Evolutionary conservation across 2,797 vertebrate genomes (phyloP), one percentile per base, ranked within the genome.

Genomic region (Sebastes itinus): DNA sequence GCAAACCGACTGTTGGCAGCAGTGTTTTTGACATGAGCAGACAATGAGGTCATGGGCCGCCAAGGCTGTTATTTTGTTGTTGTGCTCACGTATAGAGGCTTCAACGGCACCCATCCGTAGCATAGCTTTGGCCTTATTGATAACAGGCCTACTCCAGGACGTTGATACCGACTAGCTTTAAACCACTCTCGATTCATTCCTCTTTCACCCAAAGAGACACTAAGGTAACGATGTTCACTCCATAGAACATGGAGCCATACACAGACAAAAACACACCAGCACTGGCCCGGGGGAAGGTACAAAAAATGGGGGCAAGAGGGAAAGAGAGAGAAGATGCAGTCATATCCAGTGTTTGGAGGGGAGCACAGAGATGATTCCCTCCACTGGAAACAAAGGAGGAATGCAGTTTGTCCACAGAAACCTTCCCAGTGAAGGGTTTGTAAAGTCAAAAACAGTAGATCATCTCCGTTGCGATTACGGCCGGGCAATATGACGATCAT

Each of bases 11-110:
- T 42, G 59, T 62, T 79, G 80, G 78, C 77, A 75, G 82, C 80
- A 77, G 74, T 54, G 42, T 82, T 85, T 90, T 73, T 85, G 80
- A 92, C 82, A 80, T 87, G 83, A 87, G 58, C 80, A 92, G 90
- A 89, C 86, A 92, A 90, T 78, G 84, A 90, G 88, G 77, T 93
- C 90, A 85, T 32, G 63, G 7, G 85, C 72, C 83, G 80, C 84
- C 86, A 83, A 35, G 73, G 81, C 68, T 81, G 66, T 77, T 92
- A 84, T n/a, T 80, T 81, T 74, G 75, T 88, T 84, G 68, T 84
- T 68, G 65, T 32, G 71, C 22, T 82, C 81, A 90, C 42, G 20
- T 63, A 54, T 14, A 38, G 63, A 7, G 18, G 72, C 72, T 78
- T 27, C 33, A 65, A 73, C 38, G 14, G 62, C 67, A 64, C 55